Conservation (phyloP, 2,888 invertebrate genomes). For the Blastobasis lacticolella region DNA sequence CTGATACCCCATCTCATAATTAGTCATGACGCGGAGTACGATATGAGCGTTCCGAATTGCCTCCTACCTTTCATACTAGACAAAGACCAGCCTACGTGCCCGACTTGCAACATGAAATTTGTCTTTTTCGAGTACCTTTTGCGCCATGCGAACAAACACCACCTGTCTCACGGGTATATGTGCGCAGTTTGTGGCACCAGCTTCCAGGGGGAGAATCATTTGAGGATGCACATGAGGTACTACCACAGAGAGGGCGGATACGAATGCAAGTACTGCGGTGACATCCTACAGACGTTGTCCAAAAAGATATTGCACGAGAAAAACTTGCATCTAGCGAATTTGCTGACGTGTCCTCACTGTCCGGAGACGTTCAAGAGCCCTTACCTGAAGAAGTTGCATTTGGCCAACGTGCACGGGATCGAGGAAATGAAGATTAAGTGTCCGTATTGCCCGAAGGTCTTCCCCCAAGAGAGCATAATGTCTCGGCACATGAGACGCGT, state of each 20-base stretch:
- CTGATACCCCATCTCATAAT: conserved; percentile 60
- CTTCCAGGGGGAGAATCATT: conserved; percentile 63
- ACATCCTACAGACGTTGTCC: conserved; percentile 57
- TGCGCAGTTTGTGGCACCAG: conserved; percentile 65
- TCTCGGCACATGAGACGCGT: conserved; percentile 76
- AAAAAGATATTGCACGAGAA: conserved; percentile 63
- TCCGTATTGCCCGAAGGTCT: conserved; percentile 63
- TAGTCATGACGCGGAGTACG: conserved; percentile 62
- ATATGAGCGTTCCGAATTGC: conserved; percentile 56
- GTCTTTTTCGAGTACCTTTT: conserved; percentile 60
- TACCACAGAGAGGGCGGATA: conserved; percentile 63
- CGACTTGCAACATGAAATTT: conserved; percentile 58
- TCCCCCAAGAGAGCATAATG: conserved; percentile 71
- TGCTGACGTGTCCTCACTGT: conserved; percentile 54
- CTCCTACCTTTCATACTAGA: conserved; percentile 57
- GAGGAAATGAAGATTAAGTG: conserved; percentile 64
- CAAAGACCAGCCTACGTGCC: conserved; percentile 52
- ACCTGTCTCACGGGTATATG: conserved; percentile 60
- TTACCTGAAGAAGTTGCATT: conserved; percentile 55
- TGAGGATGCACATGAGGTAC: conserved; percentile 64
- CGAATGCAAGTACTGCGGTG: conserved; percentile 60
- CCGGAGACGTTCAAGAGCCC: conserved; percentile 62
- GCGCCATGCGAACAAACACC: conserved; percentile 60
- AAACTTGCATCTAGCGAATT: conserved; percentile 53
- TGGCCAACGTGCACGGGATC: conserved; percentile 57